phyloP scores from a whole-genome alignment of 2,797 vertebrate genomes.

The Chelmon rostratus region DNA sequence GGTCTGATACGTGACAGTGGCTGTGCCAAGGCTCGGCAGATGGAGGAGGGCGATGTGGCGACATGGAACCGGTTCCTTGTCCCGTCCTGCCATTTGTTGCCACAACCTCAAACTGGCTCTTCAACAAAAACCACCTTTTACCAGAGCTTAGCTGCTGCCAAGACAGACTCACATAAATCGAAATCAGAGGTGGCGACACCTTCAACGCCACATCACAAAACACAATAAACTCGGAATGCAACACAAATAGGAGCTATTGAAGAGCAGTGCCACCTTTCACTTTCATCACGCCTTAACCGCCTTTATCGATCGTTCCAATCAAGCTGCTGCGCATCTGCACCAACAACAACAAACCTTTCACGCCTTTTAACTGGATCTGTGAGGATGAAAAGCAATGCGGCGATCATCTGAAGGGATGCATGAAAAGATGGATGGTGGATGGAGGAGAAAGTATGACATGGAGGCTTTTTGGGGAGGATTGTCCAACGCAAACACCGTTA shows the following conservation, averaged over 20 bases:
- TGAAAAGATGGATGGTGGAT: background rate
- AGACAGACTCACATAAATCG: slow-evolving; percentile 5
- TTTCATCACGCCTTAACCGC: background rate
- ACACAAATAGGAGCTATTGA: background rate
- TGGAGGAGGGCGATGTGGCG: background rate
- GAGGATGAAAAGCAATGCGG: background rate
- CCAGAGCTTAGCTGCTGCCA: background rate
- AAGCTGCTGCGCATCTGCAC: background rate
- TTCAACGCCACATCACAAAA: background rate
- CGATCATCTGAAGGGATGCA: background rate
- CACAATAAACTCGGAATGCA: background rate
- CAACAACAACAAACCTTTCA: background rate
- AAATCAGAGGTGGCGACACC: background rate
- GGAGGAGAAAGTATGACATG: background rate
- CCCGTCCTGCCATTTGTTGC: background rate
- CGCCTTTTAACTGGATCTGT: background rate
- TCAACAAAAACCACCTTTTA: background rate
- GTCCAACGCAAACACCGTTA: background rate
- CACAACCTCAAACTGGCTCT: slow-evolving; percentile 5
- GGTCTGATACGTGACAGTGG: slow-evolving; percentile 20
- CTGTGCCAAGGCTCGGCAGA: slow-evolving; percentile 16
- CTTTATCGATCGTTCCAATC: background rate
- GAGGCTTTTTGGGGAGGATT: background rate
- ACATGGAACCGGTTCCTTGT: background rate
- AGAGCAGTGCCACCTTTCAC: background rate